Percentiles rank a stretch among this genome's conserved stretches.
Evolutionary conservation across 2,888 invertebrate species (phyloP).

Genomic region (Archips xylosteana): DNA sequence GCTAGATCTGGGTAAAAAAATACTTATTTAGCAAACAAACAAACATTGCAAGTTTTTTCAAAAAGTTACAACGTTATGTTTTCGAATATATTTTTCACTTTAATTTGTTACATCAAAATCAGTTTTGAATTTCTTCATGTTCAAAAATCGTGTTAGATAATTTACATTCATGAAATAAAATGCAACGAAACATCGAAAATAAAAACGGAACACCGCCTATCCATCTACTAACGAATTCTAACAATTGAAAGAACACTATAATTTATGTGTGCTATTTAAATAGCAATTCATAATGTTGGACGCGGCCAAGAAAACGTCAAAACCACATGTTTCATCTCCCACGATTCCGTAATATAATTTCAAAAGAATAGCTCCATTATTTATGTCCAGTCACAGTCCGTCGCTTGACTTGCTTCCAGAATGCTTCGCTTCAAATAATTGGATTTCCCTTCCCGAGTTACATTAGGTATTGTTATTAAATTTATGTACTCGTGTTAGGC

Average conservation of each 20-base stretch:
- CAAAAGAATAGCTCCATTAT: constrained; percentile 53
- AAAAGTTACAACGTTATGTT: too few species aligned
- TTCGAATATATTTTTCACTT: too few species aligned
- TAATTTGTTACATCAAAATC: too few species aligned
- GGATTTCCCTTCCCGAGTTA: constrained; percentile 45
- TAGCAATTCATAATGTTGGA: constrained; percentile 6
- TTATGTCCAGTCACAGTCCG: constrained; percentile 51
- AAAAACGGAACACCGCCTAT: too few species aligned
- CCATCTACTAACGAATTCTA: neutral
- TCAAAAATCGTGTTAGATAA: too few species aligned
- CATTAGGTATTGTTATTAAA: constrained; percentile 33
- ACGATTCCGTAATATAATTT: constrained; percentile 53
- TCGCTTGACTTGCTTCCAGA: constrained; percentile 49
- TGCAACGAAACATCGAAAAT: too few species aligned
- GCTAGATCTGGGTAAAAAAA: too few species aligned
- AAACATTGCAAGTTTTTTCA: too few species aligned
- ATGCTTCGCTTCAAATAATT: constrained; percentile 48
- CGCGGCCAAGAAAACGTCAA: constrained; percentile 37
- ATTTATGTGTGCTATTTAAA: constrained; percentile 3
- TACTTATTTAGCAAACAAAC: too few species aligned
- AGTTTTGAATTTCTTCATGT: too few species aligned
- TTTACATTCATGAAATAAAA: too few species aligned
- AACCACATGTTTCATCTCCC: constrained; percentile 42
- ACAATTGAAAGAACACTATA: neutral
- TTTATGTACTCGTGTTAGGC: constrained; percentile 33